A percentile compares a stretch with the other conserved stretches of the same genome.
phyloP scores from a whole-genome alignment of 2,797 vertebrate genomes.

The Leucoraja ocellata region DNA sequence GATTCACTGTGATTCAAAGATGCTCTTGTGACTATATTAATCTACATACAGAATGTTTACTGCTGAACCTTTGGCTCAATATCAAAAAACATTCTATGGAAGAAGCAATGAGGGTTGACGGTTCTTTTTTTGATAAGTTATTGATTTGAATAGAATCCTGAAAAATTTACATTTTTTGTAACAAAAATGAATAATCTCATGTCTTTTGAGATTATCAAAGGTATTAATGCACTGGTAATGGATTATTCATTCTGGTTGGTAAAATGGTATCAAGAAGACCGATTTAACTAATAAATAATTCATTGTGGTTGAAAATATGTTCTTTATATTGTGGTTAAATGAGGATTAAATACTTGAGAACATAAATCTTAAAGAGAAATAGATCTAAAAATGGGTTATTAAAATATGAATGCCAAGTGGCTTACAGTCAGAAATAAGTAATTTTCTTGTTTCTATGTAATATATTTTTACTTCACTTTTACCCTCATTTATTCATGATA shows the following conservation, averaged over 20 bases:
- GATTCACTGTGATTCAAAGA: background rate
- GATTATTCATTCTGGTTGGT: background rate
- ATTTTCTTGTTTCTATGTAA: background rate
- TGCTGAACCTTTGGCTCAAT: background rate
- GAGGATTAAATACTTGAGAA: background rate
- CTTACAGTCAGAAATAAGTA: background rate
- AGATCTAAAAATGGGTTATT: background rate
- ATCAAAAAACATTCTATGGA: background rate
- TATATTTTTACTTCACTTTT: background rate
- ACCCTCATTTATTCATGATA: background rate
- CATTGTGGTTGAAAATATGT: background rate
- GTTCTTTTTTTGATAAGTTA: background rate
- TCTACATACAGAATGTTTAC: background rate
- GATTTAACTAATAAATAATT: background rate
- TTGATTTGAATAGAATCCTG: no score
- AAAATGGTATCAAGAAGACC: background rate
- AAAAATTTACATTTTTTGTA: no score
- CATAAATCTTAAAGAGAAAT: background rate
- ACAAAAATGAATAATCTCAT: no score
- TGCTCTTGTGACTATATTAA: background rate
- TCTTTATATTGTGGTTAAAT: background rate
- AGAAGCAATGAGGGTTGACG: background rate
- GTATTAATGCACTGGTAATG: background rate
- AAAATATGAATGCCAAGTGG: background rate
- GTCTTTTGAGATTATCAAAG: no score